Evolutionary conservation across 2,113 vertebrate genomes (phyloP).

Genomic region (Oceanites oceanicus): DNA sequence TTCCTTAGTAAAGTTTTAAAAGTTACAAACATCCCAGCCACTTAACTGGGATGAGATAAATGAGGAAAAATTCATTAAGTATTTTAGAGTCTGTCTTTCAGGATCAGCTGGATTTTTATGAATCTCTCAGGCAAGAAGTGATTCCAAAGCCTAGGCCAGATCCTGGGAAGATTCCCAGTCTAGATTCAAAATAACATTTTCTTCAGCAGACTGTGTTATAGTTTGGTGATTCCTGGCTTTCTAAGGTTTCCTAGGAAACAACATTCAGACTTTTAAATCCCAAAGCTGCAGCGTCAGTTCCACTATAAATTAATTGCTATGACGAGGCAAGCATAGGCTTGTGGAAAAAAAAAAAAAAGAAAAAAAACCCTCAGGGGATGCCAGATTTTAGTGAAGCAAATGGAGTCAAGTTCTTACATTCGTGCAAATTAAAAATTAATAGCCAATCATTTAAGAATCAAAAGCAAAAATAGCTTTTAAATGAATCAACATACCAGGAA

Average conservation of each 20-base stretch:
- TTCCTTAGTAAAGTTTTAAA: not conserved
- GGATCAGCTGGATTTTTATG: not conserved
- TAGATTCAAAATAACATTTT: not conserved
- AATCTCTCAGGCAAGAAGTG: not conserved
- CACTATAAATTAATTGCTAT: not conserved
- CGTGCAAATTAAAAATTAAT: conserved; percentile 4
- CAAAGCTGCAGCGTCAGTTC: not conserved
- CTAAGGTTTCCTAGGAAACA: not conserved
- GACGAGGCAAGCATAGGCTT: not conserved
- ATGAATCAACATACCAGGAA: not conserved
- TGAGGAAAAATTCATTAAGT: not conserved
- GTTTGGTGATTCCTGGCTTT: not conserved
- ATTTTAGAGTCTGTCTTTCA: not conserved
- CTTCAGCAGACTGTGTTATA: not conserved
- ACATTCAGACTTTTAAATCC: not conserved
- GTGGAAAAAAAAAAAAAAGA: not conserved
- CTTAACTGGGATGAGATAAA: not conserved
- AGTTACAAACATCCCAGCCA: not conserved
- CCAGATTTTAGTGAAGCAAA: not conserved
- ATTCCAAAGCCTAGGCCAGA: not conserved
- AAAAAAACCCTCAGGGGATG: not conserved
- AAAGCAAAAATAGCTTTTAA: not conserved
- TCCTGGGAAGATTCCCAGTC: not conserved
- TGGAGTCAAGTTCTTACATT: not conserved
- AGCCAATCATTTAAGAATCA: not conserved